These are phyloP conservation scores for Scolopax rusticola DNA, from an alignment of 2,797 vertebrate species.

Conservation along the genomic window DNA sequence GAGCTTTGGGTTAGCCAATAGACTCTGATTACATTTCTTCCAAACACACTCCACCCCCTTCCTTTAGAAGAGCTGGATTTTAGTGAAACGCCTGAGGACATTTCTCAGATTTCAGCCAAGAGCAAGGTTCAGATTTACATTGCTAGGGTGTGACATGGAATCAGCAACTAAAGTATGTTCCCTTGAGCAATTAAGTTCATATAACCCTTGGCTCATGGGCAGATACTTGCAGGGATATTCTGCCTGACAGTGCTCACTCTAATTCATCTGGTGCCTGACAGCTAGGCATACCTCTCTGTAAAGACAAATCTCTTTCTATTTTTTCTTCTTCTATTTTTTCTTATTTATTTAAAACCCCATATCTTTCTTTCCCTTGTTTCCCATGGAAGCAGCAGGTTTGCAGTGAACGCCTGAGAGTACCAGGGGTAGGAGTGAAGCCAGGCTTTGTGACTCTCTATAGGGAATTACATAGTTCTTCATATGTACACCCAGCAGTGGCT, in stretches of 20 bases:
- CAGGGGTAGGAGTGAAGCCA: background rate
- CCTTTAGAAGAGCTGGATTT: background rate
- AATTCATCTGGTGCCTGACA: conserved; percentile 11
- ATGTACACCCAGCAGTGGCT: background rate
- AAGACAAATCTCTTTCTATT: background rate
- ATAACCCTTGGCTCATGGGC: background rate
- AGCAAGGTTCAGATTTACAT: conserved; percentile 32
- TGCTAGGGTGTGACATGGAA: conserved; percentile 49
- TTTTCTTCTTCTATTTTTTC: background rate
- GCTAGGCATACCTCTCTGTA: background rate
- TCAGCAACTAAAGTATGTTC: conserved; percentile 45
- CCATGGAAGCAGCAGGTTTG: background rate
- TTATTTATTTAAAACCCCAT: background rate
- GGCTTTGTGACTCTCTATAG: background rate
- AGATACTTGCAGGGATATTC: conserved; percentile 3
- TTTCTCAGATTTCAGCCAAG: conserved; percentile 58
- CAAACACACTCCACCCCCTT: background rate
- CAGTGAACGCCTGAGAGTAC: background rate
- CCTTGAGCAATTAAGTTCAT: conserved; percentile 22
- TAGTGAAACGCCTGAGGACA: background rate
- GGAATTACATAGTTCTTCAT: background rate
- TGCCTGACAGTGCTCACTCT: background rate
- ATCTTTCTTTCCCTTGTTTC: background rate
- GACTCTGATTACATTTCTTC: background rate
- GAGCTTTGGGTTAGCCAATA: background rate